Conservation (phyloP, 2,888 invertebrate genomes). For the Drosophila quinaria region DNA sequence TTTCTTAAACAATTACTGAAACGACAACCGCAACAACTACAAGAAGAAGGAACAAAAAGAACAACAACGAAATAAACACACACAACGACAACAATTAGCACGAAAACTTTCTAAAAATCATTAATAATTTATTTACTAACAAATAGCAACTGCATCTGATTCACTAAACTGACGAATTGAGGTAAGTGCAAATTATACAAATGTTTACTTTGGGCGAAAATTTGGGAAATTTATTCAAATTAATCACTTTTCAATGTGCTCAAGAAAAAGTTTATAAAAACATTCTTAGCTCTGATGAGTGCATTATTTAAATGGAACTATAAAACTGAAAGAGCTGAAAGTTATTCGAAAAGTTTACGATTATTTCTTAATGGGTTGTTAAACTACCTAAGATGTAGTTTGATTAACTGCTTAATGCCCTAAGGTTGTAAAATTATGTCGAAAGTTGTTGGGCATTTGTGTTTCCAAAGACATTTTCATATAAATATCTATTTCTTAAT, state of each 20-base stretch:
- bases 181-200: conserved; percentile 52
- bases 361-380: conserved; percentile 10
- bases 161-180: conserved; percentile 51
- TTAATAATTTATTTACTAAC: conserved; percentile 36
- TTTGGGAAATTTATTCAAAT: conserved; percentile 6
- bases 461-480: background rate
- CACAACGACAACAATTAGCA: conserved; percentile 65
- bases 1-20: conserved; percentile 62
- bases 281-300: conserved; percentile 29
- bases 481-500: background rate
- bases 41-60: conserved; percentile 37
- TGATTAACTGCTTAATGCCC: conserved; percentile 26
- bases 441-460: background rate
- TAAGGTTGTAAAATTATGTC: background rate
- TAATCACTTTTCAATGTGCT: background rate
- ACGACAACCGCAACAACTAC: conserved; percentile 59
- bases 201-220: background rate
- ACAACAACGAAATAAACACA: conserved; percentile 55
- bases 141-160: conserved; percentile 43
- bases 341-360: conserved; percentile 34
- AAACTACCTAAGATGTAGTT: conserved; percentile 41
- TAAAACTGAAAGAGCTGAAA: conserved; percentile 17
- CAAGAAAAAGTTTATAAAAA: conserved; percentile 17
- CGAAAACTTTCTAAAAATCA: conserved; percentile 55
- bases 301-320: conserved; percentile 8